phyloP scores from a whole-genome alignment of 92 coral and sea anemone genomes.

The Actinernus sp. region DNA sequence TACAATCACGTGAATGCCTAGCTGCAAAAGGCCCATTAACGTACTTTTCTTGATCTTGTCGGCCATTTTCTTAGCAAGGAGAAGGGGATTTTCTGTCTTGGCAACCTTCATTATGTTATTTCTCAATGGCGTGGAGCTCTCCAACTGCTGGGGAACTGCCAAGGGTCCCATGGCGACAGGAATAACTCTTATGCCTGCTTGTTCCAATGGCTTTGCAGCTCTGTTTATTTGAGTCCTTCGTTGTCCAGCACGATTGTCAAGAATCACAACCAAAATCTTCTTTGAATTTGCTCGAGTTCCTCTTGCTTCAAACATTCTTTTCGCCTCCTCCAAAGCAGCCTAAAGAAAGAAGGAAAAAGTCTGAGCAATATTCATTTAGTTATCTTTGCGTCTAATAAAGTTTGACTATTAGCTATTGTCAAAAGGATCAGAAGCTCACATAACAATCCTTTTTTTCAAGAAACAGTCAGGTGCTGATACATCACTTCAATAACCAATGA shows the following conservation, averaged over 20 bases:
- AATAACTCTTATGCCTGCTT: constrained; percentile 60
- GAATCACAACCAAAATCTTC: constrained; percentile 71
- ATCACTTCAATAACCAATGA: too few species aligned
- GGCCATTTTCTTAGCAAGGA: constrained; percentile 71
- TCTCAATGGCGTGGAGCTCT: constrained; percentile 34
- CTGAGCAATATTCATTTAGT: too few species aligned
- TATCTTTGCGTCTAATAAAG: too few species aligned
- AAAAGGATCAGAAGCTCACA: too few species aligned
- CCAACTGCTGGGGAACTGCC: constrained; percentile 21
- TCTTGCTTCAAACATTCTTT: constrained; percentile 61
- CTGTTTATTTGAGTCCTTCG: constrained; percentile 2
- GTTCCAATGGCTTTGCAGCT: constrained; percentile 35
- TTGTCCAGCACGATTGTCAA: constrained; percentile 50
- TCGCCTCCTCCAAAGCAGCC: constrained; percentile 40
- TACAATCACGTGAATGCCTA: too few species aligned
- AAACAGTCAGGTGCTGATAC: too few species aligned
- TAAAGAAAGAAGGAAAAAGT: background rate
- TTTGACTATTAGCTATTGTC: too few species aligned
- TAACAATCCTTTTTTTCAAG: too few species aligned
- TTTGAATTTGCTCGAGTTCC: constrained; percentile 67
- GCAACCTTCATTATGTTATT: constrained; percentile 69
- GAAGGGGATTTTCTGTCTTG: constrained; percentile 54
- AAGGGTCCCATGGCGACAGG: constrained; percentile 58
- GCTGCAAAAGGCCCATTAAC: too few species aligned
- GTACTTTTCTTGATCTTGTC: constrained; percentile 74